These are phyloP conservation scores for Gallinago paraguaiae DNA, from an alignment of 2,113 vertebrate species.

Conservation along the genomic window DNA sequence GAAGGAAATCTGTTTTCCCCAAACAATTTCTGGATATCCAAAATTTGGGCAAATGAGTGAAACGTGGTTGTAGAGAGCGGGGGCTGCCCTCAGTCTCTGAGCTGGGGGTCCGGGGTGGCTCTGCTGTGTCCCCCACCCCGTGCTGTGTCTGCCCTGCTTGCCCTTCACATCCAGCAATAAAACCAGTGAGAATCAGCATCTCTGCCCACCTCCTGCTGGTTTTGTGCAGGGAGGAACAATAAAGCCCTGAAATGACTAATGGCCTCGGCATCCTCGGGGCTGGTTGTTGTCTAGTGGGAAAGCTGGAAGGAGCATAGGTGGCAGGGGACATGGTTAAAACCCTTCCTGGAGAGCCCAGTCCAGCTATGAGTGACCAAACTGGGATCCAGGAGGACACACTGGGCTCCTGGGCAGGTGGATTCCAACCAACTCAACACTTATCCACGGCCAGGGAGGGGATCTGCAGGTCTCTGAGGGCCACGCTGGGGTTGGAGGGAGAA, in stretches of 20 bases:
- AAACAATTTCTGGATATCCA: neutral
- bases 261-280: neutral
- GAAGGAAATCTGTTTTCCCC: neutral
- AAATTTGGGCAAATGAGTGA: neutral
- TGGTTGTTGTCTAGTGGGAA: neutral
- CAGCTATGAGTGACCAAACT: no score
- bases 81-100: neutral
- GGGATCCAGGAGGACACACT: neutral
- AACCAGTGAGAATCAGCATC: neutral
- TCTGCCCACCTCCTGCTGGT: neutral
- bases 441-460: neutral
- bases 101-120: accelerated
- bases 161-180: neutral
- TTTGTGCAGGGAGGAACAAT: neutral
- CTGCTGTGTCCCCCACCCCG: neutral
- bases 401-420: neutral
- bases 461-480: neutral
- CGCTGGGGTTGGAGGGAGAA: neutral
- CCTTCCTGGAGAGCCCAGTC: neutral
- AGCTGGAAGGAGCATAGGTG: neutral
- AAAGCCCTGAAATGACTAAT: no score
- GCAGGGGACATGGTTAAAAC: accelerated
- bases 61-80: neutral
- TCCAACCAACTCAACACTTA: neutral
- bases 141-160: neutral